A percentile compares a stretch with the other conserved stretches of the same genome.
Evolutionary conservation across 2,888 invertebrate species (phyloP).

Genomic region (Latheticus oryzae): DNA sequence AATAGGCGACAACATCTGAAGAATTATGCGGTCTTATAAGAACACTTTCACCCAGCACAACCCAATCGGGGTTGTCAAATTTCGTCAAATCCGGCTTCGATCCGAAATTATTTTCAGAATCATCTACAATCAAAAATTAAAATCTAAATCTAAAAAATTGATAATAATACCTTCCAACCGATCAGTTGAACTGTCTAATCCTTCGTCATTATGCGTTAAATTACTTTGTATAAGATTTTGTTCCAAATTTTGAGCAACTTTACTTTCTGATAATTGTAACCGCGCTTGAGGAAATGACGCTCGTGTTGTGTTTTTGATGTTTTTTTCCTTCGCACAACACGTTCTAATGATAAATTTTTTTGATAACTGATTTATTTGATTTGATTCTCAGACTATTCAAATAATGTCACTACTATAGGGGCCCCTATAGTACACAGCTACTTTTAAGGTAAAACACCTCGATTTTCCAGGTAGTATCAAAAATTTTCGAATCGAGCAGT

Average conservation of each 20-base stretch:
- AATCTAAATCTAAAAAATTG: neutral
- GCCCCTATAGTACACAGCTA: too few species aligned
- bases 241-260: constrained; percentile 67
- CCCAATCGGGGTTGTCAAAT: constrained; percentile 83
- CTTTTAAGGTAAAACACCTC: too few species aligned
- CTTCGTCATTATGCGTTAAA: constrained; percentile 64
- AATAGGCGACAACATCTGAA: constrained; percentile 85
- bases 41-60: constrained; percentile 88
- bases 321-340: constrained; percentile 74
- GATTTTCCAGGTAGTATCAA: too few species aligned
- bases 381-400: too few species aligned
- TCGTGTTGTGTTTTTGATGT: constrained; percentile 67
- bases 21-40: constrained; percentile 86
- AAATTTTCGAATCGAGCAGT: too few species aligned
- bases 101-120: constrained; percentile 65
- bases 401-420: too few species aligned
- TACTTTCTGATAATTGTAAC: constrained; percentile 68
- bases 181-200: constrained; percentile 71
- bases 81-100: constrained; percentile 69
- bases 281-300: constrained; percentile 76
- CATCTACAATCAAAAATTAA: constrained; percentile 9
- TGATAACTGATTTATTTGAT: constrained; percentile 73
- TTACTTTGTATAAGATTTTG: constrained; percentile 63
- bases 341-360: constrained; percentile 77
- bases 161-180: constrained; percentile 67